These are phyloP conservation scores for Alosa alosa DNA, from an alignment of 2,113 vertebrate species.

Conservation along the genomic window DNA sequence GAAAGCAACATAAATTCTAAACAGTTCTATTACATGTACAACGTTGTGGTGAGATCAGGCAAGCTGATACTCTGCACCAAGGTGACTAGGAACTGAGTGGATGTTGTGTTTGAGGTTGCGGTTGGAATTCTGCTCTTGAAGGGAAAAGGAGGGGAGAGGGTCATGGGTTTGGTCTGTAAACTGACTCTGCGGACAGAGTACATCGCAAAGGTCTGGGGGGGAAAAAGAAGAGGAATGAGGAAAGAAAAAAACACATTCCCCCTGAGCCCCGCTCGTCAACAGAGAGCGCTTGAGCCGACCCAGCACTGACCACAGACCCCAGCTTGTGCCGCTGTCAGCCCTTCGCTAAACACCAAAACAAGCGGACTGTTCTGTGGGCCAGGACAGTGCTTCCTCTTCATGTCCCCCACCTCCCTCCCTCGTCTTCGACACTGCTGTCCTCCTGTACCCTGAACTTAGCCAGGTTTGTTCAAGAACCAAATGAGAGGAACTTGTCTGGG, in stretches of 20 bases:
- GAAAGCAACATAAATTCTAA: not conserved
- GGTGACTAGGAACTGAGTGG: conserved; percentile 10
- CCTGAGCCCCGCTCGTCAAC: conserved; percentile 36
- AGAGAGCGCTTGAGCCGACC: conserved; percentile 33
- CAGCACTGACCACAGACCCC: conserved; percentile 58
- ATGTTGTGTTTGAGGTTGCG: conserved; percentile 13
- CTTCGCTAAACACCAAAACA: conserved; percentile 59
- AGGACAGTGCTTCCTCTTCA: conserved; percentile 46
- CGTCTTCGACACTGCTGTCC: not conserved
- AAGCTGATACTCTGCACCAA: conserved; percentile 12
- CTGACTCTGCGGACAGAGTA: not conserved
- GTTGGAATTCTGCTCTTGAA: conserved; percentile 1
- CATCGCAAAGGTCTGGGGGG: not conserved
- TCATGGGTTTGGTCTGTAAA: not conserved
- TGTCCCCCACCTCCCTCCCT: conserved; percentile 59
- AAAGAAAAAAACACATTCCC: not conserved
- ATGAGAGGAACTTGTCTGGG: not conserved
- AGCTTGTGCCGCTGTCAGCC: conserved; percentile 60
- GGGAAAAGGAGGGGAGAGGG: not conserved
- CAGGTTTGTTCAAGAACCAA: not conserved
- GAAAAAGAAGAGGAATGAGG: not conserved
- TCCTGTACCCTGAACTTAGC: not conserved
- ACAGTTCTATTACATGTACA: conserved; percentile 1
- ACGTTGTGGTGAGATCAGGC: not conserved
- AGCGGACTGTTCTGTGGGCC: conserved; percentile 64